Evolutionary conservation across 2,113 vertebrate genomes (phyloP).

Genomic region (Opisthocomus hoazin): DNA sequence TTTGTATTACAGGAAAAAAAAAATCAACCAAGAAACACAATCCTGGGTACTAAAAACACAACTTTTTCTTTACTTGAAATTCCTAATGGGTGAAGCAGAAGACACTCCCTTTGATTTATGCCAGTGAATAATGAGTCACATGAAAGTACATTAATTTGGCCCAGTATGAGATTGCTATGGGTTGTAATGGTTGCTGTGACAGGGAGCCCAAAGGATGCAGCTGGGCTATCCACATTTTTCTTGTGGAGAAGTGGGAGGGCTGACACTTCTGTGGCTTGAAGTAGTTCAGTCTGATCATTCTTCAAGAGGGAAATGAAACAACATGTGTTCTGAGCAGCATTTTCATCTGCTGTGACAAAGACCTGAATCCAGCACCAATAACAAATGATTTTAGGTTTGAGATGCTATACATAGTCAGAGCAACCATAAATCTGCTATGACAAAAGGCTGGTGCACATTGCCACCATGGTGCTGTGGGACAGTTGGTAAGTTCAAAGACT

Average conservation of each 20-base stretch:
- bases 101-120: constrained; percentile 38
- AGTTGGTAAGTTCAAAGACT: background rate
- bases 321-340: background rate
- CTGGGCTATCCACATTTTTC: background rate
- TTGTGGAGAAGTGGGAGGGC: background rate
- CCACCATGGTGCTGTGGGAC: accelerated
- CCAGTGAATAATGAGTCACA: constrained; percentile 24
- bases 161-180: background rate
- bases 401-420: background rate
- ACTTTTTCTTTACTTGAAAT: constrained; percentile 1
- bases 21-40: background rate
- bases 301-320: background rate
- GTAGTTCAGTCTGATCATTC: background rate
- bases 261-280: background rate
- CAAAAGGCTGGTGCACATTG: background rate
- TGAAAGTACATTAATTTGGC: constrained; percentile 2
- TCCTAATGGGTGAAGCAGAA: constrained; percentile 19
- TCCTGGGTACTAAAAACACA: background rate
- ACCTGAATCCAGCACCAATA: background rate
- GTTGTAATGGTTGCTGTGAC: background rate
- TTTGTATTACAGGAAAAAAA: background rate
- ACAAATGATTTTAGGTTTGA: background rate
- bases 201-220: background rate
- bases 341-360: background rate
- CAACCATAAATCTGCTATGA: background rate